A percentile compares a stretch with the other conserved stretches of the same genome.
Evolutionary conservation across 1,140 invertebrate species (phyloP).

Genomic region (Anastatus disparis): DNA sequence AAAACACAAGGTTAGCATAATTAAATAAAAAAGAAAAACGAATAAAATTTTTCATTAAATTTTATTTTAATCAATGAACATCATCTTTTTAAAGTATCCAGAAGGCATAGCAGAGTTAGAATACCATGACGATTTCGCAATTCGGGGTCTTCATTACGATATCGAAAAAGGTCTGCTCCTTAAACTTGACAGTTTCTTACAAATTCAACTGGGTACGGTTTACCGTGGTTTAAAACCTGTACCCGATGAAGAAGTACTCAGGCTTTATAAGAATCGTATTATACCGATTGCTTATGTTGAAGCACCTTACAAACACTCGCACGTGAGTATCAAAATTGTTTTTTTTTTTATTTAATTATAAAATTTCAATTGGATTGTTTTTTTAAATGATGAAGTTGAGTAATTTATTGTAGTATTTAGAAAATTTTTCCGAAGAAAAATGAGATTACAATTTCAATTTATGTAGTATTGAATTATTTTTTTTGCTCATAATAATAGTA

Average conservation of each 20-base stretch:
- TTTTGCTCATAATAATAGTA: too few species aligned
- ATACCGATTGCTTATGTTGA: conserved; percentile 87
- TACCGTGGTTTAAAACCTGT: conserved; percentile 87
- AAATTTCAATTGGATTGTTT: too few species aligned
- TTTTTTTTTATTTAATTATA: too few species aligned
- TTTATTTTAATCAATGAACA: not conserved
- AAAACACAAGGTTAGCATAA: conserved; percentile 80
- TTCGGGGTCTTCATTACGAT: conserved; percentile 95
- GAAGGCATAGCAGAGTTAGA: conserved; percentile 82
- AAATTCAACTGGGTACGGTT: conserved; percentile 96
- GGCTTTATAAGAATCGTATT: conserved; percentile 86
- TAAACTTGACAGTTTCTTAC: conserved; percentile 95
- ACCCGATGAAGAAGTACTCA: conserved; percentile 85
- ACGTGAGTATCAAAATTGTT: too few species aligned
- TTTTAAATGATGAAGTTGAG: too few species aligned
- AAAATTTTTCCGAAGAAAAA: too few species aligned
- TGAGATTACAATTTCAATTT: too few species aligned
- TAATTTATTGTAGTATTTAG: too few species aligned
- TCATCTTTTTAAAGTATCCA: conserved; percentile 80
- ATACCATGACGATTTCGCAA: conserved; percentile 91
- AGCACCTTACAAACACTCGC: conserved; percentile 67
- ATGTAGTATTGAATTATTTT: too few species aligned
- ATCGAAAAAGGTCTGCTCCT: conserved; percentile 94
- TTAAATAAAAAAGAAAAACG: not conserved
- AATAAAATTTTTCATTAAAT: not conserved